phyloP scores from a whole-genome alignment of 1,140 invertebrate species.

The Trissolcus basalis region DNA sequence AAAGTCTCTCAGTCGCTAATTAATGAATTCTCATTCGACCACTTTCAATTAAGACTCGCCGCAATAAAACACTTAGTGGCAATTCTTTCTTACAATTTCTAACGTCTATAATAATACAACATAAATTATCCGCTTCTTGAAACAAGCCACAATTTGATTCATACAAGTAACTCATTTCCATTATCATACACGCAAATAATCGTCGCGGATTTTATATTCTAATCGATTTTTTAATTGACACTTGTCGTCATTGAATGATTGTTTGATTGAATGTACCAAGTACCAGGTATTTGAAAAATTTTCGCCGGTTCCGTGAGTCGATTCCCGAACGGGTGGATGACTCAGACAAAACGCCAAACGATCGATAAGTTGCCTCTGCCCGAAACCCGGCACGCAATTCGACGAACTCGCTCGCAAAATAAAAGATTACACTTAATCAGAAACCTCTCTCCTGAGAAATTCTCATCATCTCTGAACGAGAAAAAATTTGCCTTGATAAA shows the following conservation, averaged over 20 bases:
- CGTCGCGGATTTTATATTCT: conserved; percentile 41
- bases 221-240: conserved; percentile 52
- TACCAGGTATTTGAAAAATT: conserved; percentile 36
- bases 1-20: not conserved
- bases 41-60: conserved; percentile 18
- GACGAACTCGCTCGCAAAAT: not conserved
- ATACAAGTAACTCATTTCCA: conserved; percentile 40
- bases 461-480: too few relatives aligned
- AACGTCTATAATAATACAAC: conserved; percentile 30
- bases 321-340: conserved; percentile 35
- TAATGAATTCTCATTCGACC: not conserved
- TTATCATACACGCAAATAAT: conserved; percentile 27
- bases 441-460: too few relatives aligned
- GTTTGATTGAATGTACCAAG: conserved; percentile 45
- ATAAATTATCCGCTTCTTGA: conserved; percentile 43
- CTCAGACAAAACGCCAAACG: conserved; percentile 30
- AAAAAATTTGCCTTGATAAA: too few relatives aligned
- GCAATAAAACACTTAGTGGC: conserved; percentile 29
- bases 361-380: conserved; percentile 39
- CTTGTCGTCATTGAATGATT: conserved; percentile 53
- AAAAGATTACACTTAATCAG: not conserved
- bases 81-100: conserved; percentile 42
- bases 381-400: not conserved
- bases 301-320: conserved; percentile 19
- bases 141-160: conserved; percentile 37